phyloP scores from a whole-genome alignment of 2,113 vertebrate genomes.

The Lophotis ruficrista region DNA sequence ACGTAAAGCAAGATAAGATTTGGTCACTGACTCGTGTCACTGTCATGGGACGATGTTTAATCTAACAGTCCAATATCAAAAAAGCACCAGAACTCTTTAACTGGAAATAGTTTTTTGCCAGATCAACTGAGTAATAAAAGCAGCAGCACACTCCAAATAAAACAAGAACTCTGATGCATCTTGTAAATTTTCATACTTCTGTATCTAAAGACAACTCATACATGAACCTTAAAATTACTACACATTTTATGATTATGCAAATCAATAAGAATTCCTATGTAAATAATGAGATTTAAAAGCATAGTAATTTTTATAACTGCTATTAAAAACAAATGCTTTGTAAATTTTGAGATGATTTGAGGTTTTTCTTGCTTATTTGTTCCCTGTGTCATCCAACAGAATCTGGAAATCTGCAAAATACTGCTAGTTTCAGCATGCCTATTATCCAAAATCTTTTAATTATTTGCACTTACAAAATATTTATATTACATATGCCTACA shows the following conservation, averaged over 20 bases:
- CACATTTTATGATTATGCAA: background rate
- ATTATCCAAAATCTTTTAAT: slow-evolving; percentile 47
- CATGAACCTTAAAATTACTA: background rate
- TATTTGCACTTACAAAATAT: slow-evolving; percentile 46
- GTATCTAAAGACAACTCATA: background rate
- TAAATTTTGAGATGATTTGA: slow-evolving; percentile 5
- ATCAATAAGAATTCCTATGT: background rate
- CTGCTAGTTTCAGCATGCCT: slow-evolving; percentile 30
- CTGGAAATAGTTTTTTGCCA: background rate
- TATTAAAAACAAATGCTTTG: background rate
- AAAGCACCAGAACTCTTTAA: background rate
- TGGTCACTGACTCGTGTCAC: background rate
- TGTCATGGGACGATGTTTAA: background rate
- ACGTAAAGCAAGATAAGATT: background rate
- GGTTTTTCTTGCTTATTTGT: background rate
- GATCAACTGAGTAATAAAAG: background rate
- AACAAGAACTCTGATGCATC: background rate
- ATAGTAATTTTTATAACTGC: background rate
- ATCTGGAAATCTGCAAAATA: slow-evolving; percentile 23
- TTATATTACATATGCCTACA: slow-evolving; percentile 24
- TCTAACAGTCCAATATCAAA: background rate
- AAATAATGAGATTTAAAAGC: background rate
- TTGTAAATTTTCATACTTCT: background rate
- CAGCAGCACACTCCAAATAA: background rate
- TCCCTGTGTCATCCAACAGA: background rate